A percentile compares a stretch with the other conserved stretches of the same genome.
Evolutionary conservation across 2,797 vertebrate species (phyloP).

Genomic region (Clamator glandarius): DNA sequence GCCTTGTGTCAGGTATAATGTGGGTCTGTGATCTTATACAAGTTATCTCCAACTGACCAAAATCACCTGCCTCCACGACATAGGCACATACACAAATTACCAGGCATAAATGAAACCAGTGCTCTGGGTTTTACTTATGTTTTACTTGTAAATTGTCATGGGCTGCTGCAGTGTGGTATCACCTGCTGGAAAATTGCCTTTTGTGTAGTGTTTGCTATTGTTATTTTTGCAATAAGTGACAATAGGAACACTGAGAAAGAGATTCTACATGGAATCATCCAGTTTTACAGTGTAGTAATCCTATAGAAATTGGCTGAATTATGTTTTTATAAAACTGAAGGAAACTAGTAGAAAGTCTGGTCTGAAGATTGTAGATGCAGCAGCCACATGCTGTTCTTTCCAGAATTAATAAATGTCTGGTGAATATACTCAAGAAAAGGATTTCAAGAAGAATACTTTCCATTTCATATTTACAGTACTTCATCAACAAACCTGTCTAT

Average conservation of each 20-base stretch:
- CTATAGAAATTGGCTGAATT: not conserved
- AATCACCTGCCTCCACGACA: not conserved
- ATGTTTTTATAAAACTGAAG: not conserved
- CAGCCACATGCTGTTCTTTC: not conserved
- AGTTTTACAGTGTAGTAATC: not conserved
- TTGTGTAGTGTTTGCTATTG: not conserved
- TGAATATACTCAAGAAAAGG: not conserved
- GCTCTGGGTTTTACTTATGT: not conserved
- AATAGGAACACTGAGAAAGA: not conserved
- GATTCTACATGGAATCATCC: not conserved
- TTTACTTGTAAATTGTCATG: not conserved
- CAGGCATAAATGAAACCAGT: not conserved
- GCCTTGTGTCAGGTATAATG: not conserved
- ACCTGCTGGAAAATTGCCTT: not conserved
- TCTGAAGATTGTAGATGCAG: not conserved
- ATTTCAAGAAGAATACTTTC: not conserved
- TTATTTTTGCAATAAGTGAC: not conserved
- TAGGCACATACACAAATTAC: not conserved
- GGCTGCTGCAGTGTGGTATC: not conserved
- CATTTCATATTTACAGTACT: not conserved
- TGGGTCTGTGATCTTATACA: not conserved
- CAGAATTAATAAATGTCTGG: not conserved
- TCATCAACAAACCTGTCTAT: not conserved
- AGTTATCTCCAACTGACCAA: not conserved
- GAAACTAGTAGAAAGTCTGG: not conserved